phyloP scores from a whole-genome alignment of 2,797 vertebrate species.

The Gobio occitaniae region DNA sequence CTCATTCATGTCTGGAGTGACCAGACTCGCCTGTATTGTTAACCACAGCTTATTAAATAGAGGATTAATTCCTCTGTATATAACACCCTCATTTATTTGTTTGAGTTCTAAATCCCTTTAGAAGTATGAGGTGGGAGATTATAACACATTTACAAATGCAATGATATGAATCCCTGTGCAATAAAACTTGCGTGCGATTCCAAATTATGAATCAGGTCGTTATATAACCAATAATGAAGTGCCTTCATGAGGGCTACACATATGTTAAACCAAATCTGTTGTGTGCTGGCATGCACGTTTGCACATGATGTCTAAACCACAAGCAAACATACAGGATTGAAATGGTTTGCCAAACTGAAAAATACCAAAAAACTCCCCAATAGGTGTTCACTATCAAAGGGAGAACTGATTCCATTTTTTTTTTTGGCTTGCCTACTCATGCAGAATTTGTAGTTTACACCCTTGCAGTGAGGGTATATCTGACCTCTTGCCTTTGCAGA shows the following conservation, averaged over 20 bases:
- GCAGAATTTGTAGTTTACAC: background rate
- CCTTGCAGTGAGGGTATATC: background rate
- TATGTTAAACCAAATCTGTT: background rate
- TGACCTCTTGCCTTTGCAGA: slow-evolving; percentile 28
- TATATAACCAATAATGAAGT: background rate
- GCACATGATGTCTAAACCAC: background rate
- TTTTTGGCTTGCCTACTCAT: background rate
- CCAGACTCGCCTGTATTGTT: background rate
- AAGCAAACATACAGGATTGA: background rate
- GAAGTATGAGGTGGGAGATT: background rate
- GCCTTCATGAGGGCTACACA: background rate
- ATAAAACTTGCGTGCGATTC: background rate
- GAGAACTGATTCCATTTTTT: background rate
- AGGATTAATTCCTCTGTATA: background rate
- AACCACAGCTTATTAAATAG: background rate
- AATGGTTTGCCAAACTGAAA: background rate
- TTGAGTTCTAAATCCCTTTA: background rate
- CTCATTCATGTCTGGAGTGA: slow-evolving; percentile 25
- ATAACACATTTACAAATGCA: background rate
- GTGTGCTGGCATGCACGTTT: background rate
- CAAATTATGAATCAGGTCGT: background rate
- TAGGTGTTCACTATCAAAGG: slow-evolving; percentile 3
- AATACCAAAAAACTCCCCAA: background rate
- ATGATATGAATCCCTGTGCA: background rate
- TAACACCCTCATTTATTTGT: background rate